A percentile compares a stretch with the other conserved stretches of the same genome.
Evolutionary conservation across 2,888 invertebrate species (phyloP).

Genomic region (Malachius bipustulatus): DNA sequence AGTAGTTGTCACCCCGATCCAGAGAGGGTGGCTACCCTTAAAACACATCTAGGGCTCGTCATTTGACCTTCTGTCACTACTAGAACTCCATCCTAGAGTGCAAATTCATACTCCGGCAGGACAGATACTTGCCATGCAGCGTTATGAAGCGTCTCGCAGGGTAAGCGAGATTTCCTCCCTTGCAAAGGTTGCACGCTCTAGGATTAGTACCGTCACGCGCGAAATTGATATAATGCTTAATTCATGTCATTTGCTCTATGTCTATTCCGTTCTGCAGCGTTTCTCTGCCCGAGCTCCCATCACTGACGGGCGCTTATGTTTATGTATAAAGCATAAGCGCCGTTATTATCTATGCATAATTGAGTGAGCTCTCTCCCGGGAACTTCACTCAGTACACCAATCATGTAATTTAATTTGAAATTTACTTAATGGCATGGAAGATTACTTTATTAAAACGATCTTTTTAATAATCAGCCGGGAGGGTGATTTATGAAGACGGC

Average conservation of each 20-base stretch:
- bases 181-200: too few species aligned
- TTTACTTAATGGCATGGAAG: conserved; percentile 32
- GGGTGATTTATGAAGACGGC: too few species aligned
- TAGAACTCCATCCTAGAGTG: too few species aligned
- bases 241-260: conserved; percentile 33
- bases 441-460: conserved; percentile 25
- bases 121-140: too few species aligned
- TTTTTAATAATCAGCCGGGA: conserved; percentile 8
- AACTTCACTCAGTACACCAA: conserved; percentile 17
- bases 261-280: too few species aligned
- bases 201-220: conserved; percentile 35
- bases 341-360: conserved; percentile 31
- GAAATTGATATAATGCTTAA: conserved; percentile 39
- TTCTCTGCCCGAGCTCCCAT: conserved; percentile 11
- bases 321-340: conserved; percentile 30
- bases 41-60: conserved; percentile 19
- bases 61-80: conserved; percentile 38
- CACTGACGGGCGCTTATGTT: conserved; percentile 27
- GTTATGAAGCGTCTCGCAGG: too few species aligned
- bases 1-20: background rate
- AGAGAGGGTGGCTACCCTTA: conserved; percentile 1
- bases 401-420: conserved; percentile 34
- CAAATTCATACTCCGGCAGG: too few species aligned
- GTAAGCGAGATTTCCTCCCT: too few species aligned
- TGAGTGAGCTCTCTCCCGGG: conserved; percentile 20